Conservation (phyloP, 2,888 invertebrate genomes). For the Noctua janthe region DNA sequence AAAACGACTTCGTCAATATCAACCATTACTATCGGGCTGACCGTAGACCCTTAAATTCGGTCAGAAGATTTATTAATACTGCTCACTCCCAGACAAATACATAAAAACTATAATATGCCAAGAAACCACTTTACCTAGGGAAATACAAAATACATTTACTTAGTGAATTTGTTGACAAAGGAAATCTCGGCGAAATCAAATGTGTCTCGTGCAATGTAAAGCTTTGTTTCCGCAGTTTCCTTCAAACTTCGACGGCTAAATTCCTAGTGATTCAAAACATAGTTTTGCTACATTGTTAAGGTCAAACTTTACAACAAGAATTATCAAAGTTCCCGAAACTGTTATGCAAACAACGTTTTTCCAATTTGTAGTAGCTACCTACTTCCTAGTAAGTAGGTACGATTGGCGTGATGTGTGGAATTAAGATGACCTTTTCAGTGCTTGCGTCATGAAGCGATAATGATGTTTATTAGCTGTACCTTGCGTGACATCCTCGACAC, state of each 20-base stretch:
- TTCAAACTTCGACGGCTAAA: conserved; percentile 14
- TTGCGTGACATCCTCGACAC: conserved; percentile 75
- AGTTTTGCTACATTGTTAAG: conserved; percentile 53
- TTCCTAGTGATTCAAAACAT: conserved; percentile 40
- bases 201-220: conserved; percentile 16
- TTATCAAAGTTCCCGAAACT: conserved; percentile 64
- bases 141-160: conserved; percentile 21
- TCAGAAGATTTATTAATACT: conserved; percentile 52
- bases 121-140: neutral
- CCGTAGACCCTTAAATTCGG: conserved; percentile 41
- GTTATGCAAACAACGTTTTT: conserved; percentile 76
- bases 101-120: conserved; percentile 18
- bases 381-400: conserved; percentile 70
- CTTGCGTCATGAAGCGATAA: conserved; percentile 77
- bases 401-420: conserved; percentile 63
- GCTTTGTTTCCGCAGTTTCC: conserved; percentile 19
- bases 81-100: conserved; percentile 22
- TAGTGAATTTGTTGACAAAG: conserved; percentile 22
- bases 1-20: conserved; percentile 53
- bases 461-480: conserved; percentile 78
- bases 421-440: conserved; percentile 75
- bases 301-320: conserved; percentile 54
- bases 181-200: conserved; percentile 11
- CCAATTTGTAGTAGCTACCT: conserved; percentile 67
- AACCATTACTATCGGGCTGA: conserved; percentile 30